Percentiles rank a stretch among this genome's conserved stretches.
phyloP scores from a whole-genome alignment of 1,140 invertebrate genomes.

The Sesamia nonagrioides region DNA sequence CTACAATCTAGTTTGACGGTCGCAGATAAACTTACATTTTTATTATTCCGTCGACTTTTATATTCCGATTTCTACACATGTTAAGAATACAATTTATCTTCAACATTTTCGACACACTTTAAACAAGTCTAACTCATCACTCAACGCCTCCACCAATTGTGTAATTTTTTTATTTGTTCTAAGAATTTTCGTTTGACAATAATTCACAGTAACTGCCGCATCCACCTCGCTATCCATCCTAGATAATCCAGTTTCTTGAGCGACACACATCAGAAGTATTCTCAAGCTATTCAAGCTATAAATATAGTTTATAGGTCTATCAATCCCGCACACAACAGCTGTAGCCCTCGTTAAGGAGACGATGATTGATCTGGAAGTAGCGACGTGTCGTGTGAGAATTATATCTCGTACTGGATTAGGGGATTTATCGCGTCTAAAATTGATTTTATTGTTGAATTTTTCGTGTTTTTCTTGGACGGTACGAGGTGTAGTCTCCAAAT shows the following conservation, averaged over 20 bases:
- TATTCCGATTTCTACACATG: neutral
- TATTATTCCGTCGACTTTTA: neutral
- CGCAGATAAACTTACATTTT: neutral
- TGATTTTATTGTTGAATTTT: conserved; percentile 53
- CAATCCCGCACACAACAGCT: conserved; percentile 78
- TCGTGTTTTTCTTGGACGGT: conserved; percentile 27
- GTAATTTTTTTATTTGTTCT: conserved; percentile 21
- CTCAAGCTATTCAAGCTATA: conserved; percentile 72
- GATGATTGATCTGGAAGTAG: conserved; percentile 76
- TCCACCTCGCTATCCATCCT: conserved; percentile 31
- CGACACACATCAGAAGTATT: conserved; percentile 71
- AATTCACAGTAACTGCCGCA: conserved; percentile 40
- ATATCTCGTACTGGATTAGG: conserved; percentile 43
- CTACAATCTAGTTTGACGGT: neutral
- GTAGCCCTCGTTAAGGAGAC: conserved; percentile 77
- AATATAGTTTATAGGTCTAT: conserved; percentile 83
- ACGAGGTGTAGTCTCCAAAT: neutral
- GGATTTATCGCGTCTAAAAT: conserved; percentile 64
- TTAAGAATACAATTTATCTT: conserved; percentile 23
- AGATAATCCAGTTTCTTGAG: conserved; percentile 49
- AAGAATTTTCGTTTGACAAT: conserved; percentile 14
- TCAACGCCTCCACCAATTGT: conserved; percentile 12
- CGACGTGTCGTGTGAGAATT: conserved; percentile 34
- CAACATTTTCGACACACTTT: conserved; percentile 35
- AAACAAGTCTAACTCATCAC: conserved; percentile 19